Evolutionary conservation across 2,113 vertebrate species (phyloP), one percentile per base, ranked within the genome.

Genomic region (Phycodurus eques): DNA sequence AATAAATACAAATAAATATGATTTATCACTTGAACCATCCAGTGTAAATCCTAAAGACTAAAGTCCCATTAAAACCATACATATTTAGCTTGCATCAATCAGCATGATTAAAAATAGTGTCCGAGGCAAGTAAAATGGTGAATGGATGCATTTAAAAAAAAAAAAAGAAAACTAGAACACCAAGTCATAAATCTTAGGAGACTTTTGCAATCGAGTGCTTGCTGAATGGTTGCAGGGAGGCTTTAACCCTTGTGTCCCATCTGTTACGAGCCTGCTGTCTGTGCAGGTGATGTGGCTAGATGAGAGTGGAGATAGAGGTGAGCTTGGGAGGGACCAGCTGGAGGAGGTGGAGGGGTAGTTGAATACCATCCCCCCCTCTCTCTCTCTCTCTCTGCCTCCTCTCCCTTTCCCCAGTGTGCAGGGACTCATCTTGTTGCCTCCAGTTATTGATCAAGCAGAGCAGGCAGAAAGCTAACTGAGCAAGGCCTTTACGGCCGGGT

Each of bases 391-490:
- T 5, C 35, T 39, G 35, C 35, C 4, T 39, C 35, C 35, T 39
- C 15, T n/a, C 35, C 5, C 57, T 65, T 65, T 86, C 65, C 75
- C 77, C 77, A 73, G 57, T 77, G 82, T 60, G 78, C 74, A 72
- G 78, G 79, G 81, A 87, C 80, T 78, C 63, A 73, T 84, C 71
- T 70, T 77, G 83, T 84, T 83, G 84, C 62, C 80, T 77, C 22
- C 13, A 76, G 83, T 79, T 72, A 87, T 82, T 75, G 76, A 88
- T 88, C 80, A 87, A 76, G 47, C 71, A 82, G 76, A 85, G 80
- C 79, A 77, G 57, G 71, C 68, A 80, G 60, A 22, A 80, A 66
- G 82, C 69, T 77, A 72, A 17, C 70, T 65, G 73, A 62, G 59
- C 49, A 66, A 70, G 33, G 67, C 70, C 61, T 73, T 77, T 39